phyloP scores from a whole-genome alignment of 2,797 vertebrate genomes.

The Coluber constrictor region DNA sequence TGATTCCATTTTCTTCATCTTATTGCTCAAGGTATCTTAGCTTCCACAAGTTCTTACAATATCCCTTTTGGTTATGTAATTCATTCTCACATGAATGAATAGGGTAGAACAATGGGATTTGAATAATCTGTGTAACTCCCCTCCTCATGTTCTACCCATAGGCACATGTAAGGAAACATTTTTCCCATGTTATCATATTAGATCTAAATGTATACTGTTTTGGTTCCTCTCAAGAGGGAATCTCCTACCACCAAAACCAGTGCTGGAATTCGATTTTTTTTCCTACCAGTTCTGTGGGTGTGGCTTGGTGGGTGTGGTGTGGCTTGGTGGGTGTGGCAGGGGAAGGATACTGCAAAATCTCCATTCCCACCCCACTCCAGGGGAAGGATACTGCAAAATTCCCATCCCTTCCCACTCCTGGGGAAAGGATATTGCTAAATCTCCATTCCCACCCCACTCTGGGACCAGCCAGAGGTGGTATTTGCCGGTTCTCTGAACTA shows the following conservation, averaged over 20 bases:
- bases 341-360: no score
- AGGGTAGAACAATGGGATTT: background rate
- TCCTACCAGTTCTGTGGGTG: no score
- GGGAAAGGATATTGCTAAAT: no score
- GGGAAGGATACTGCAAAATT: no score
- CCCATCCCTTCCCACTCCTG: no score
- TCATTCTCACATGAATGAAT: background rate
- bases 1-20: background rate
- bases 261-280: no score
- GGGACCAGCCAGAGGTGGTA: no score
- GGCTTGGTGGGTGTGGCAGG: no score
- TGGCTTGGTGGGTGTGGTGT: no score
- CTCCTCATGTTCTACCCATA: background rate
- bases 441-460: no score
- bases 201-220: background rate
- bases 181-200: background rate
- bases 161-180: background rate
- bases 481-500: no score
- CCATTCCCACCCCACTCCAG: no score
- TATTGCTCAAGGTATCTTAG: background rate
- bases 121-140: background rate
- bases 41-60: background rate
- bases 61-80: background rate
- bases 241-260: background rate
- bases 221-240: background rate